These are phyloP conservation scores for Villa cingulata DNA, from an alignment of 2,888 invertebrate genomes.

Conservation along the genomic window DNA sequence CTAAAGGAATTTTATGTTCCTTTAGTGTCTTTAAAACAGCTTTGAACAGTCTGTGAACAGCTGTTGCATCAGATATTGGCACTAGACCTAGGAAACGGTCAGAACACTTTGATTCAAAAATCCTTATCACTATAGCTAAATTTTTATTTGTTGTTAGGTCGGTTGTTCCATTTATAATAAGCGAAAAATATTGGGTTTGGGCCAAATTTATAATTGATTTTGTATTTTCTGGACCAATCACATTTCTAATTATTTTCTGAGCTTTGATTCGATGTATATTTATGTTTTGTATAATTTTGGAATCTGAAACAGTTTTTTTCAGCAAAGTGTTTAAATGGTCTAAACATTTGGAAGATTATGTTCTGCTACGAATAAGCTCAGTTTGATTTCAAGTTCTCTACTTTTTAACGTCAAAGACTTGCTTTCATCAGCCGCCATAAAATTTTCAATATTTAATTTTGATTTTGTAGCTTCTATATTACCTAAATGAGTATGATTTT, in stretches of 20 bases:
- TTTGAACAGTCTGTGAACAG: no score
- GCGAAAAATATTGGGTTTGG: background rate
- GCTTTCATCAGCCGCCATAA: no score
- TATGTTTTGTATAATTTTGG: constrained; percentile 3
- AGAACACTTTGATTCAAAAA: constrained; percentile 3
- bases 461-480: no score
- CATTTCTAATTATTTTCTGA: constrained; percentile 1
- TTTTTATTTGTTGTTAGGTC: constrained; percentile 1
- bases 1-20: background rate
- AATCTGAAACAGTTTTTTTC: constrained; percentile 2
- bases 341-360: constrained; percentile 3
- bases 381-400: no score
- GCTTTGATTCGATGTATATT: constrained; percentile 1
- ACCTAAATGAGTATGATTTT: no score
- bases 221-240: constrained; percentile 3
- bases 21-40: no score
- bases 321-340: constrained; percentile 1
- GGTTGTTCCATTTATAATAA: background rate
- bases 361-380: constrained; percentile 3
- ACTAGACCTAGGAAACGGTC: background rate
- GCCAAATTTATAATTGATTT: background rate
- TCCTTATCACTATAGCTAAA: constrained; percentile 4
- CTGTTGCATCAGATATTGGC: no score
- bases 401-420: no score
- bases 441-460: no score